phyloP scores from a whole-genome alignment of 2,797 vertebrate species.

The Peromyscus attwateri region DNA sequence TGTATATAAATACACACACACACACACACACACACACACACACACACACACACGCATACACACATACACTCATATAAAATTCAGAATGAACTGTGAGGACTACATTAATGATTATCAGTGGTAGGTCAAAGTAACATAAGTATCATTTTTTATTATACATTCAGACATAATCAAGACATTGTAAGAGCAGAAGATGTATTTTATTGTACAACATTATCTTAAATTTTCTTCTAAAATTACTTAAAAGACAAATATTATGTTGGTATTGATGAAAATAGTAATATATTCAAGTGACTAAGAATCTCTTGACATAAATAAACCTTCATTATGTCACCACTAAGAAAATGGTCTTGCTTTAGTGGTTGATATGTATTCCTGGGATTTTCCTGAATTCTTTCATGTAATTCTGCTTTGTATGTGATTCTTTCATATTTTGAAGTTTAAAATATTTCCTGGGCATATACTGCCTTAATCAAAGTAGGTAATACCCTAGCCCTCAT shows the following conservation, averaged over 20 bases:
- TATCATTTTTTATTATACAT: not conserved
- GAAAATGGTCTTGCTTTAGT: not conserved
- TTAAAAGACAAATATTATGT: not conserved
- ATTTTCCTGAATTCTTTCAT: not conserved
- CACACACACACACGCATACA: not conserved
- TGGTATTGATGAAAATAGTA: not conserved
- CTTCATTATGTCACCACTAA: not conserved
- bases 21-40: fast-evolving
- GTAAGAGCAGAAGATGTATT: not conserved
- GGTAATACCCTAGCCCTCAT: not conserved
- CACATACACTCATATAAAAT: not conserved
- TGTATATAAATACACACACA: not conserved
- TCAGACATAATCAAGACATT: not conserved
- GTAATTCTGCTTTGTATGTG: not conserved
- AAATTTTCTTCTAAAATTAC: not conserved
- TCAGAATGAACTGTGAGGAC: not conserved
- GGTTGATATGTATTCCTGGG: not conserved
- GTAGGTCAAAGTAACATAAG: not conserved
- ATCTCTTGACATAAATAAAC: not conserved
- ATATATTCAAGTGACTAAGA: not conserved
- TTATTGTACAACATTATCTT: not conserved
- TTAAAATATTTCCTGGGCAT: constrained; percentile 6
- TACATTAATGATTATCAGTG: not conserved
- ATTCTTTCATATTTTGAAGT: not conserved
- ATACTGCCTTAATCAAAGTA: not conserved